A percentile compares a stretch with the other conserved stretches of the same genome.
Evolutionary conservation across 2,888 invertebrate genomes (phyloP).

Genomic region (Drosophila anomelani): DNA sequence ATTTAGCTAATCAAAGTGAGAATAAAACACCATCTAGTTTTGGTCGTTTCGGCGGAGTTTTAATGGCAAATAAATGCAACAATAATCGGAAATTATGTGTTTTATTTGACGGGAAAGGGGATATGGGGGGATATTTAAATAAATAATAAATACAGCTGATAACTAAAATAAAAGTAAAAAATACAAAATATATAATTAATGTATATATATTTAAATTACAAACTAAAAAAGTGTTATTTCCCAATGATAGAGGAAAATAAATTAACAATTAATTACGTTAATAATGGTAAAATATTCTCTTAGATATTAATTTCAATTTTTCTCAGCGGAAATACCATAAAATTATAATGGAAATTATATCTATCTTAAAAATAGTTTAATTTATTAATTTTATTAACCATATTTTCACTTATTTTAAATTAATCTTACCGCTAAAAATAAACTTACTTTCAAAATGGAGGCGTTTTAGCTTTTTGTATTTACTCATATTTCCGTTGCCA

Average conservation of each 20-base stretch:
- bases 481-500: background rate
- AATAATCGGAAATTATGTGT: conserved; percentile 8
- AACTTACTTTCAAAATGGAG: background rate
- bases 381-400: background rate
- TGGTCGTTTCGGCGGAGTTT: conserved; percentile 66
- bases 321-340: too few relatives aligned
- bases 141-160: too few relatives aligned
- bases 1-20: conserved; percentile 47
- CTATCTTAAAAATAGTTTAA: background rate
- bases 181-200: too few relatives aligned
- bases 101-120: background rate
- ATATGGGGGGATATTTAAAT: too few relatives aligned
- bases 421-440: background rate
- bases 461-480: background rate
- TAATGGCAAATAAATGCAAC: conserved; percentile 65
- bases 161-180: too few relatives aligned
- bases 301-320: too few relatives aligned
- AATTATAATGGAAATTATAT: too few relatives aligned
- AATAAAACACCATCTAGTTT: conserved; percentile 53
- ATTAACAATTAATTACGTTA: too few relatives aligned
- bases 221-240: too few relatives aligned
- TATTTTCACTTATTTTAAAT: background rate
- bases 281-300: too few relatives aligned
- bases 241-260: too few relatives aligned
- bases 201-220: too few relatives aligned